A percentile compares a stretch with the other conserved stretches of the same genome.
Evolutionary conservation across 2,888 invertebrate genomes (phyloP).

Genomic region (Linnaemya vulpina): DNA sequence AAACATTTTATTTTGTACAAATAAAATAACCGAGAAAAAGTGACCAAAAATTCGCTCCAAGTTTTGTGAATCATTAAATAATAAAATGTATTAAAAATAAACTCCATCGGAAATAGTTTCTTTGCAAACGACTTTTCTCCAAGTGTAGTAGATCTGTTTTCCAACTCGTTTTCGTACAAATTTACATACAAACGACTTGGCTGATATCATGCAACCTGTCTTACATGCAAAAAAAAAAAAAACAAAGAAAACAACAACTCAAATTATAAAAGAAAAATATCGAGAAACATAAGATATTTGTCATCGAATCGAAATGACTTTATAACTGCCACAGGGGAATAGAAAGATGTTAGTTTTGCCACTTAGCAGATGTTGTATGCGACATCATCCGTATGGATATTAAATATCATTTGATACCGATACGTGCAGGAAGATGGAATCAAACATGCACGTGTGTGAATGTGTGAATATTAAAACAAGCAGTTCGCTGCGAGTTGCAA

Average conservation of each 20-base stretch:
- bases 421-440: slow-evolving; percentile 27
- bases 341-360: slow-evolving; percentile 33
- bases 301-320: slow-evolving; percentile 56
- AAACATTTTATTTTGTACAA: too few relatives aligned
- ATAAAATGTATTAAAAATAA: too few relatives aligned
- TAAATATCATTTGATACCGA: slow-evolving; percentile 56
- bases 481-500: background rate
- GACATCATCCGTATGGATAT: slow-evolving; percentile 51
- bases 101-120: too few relatives aligned
- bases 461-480: background rate
- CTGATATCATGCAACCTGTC: slow-evolving; percentile 35
- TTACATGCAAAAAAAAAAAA: background rate
- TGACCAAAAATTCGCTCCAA: too few relatives aligned
- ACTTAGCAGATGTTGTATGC: slow-evolving; percentile 27
- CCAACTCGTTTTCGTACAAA: background rate
- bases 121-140: background rate
- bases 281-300: slow-evolving; percentile 26
- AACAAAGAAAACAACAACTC: too few relatives aligned
- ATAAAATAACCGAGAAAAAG: too few relatives aligned
- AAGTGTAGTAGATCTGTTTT: slow-evolving; percentile 6
- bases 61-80: too few relatives aligned
- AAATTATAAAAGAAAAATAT: background rate
- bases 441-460: background rate
- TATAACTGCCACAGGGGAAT: slow-evolving; percentile 45
- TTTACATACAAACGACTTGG: slow-evolving; percentile 6